Conservation (phyloP, 2,888 invertebrate species). For the Tanaodytes sp. region DNA sequence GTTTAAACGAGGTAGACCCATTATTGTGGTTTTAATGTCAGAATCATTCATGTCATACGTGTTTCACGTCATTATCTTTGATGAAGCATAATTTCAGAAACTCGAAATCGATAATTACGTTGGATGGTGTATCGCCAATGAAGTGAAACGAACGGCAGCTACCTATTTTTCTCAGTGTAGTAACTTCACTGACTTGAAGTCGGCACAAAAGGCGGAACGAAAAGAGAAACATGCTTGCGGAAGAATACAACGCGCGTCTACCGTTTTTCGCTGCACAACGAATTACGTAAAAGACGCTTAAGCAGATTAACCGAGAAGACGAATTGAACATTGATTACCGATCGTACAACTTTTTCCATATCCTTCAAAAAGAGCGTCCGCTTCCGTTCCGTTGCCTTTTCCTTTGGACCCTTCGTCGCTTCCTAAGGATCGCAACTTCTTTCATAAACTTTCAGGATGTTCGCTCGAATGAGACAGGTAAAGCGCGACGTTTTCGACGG, state of each 20-base stretch:
- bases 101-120: constrained; percentile 39
- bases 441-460: constrained; percentile 63
- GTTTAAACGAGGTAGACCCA: too few species aligned
- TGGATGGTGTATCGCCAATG: constrained; percentile 30
- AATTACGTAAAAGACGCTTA: constrained; percentile 55
- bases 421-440: constrained; percentile 52
- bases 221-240: constrained; percentile 30
- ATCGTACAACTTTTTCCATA: constrained; percentile 50
- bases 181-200: constrained; percentile 49
- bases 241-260: constrained; percentile 30
- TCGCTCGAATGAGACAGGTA: constrained; percentile 63
- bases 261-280: constrained; percentile 34
- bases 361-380: constrained; percentile 51
- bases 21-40: constrained; percentile 43
- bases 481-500: constrained; percentile 47
- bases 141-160: constrained; percentile 32
- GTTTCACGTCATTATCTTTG: constrained; percentile 10
- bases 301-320: constrained; percentile 52
- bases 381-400: constrained; percentile 57
- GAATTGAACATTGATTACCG: constrained; percentile 58
- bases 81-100: constrained; percentile 30
- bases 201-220: constrained; percentile 40
- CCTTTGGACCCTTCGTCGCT: constrained; percentile 39
- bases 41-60: constrained; percentile 18
- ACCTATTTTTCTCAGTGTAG: constrained; percentile 44